Evolutionary conservation across 2,888 invertebrate species (phyloP), one percentile per base, ranked within the genome.

Genomic region (Spicauda simplicius): DNA sequence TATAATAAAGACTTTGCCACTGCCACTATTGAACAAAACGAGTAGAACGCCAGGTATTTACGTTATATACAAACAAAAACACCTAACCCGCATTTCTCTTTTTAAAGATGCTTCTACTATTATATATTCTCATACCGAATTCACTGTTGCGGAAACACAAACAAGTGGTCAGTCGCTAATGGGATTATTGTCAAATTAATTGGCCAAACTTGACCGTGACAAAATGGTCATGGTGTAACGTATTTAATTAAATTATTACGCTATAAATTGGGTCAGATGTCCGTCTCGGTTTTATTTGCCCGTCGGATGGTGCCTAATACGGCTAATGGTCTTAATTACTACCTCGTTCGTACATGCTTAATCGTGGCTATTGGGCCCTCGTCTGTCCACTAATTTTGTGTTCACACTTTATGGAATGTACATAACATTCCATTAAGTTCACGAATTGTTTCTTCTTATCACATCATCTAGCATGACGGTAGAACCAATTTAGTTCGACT

Each of bases 261-360:
- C 16, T 50, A 59, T 59, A 59, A 59, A 59, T 59, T 59, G 16
- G 50, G 50, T 64, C 64, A 58, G 33, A 59, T 54, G 25, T 25
- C 25, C 25, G 58, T 59, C 58, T 59, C 53, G 57, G 53, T 25
- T 65, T 54, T 45, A 55, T 63, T 63, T 59, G 53, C 18, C 45
- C 19, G 45, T 65, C 52, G 20, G 45, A 59, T 45, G 59, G 64
- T 41, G 30, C 54, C 62, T 63, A 54, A 63, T 65, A 65, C 59
- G 54, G 45, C 45, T 65, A 65, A 65, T 65, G 54, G 45, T 54
- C 65, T 65, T 59, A 65, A 65, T 65, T 65, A 65, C 45, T 41
- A 20, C 18, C 59, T 65, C 59, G 45, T 65, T 64, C n/a, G 58
- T 53, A 65, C 53, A 45, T 59, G 41, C 45, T 16, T 58, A 53